A percentile compares a stretch with the other conserved stretches of the same genome.
phyloP scores from a whole-genome alignment of 2,888 invertebrate species.

The Andrena dorsata region DNA sequence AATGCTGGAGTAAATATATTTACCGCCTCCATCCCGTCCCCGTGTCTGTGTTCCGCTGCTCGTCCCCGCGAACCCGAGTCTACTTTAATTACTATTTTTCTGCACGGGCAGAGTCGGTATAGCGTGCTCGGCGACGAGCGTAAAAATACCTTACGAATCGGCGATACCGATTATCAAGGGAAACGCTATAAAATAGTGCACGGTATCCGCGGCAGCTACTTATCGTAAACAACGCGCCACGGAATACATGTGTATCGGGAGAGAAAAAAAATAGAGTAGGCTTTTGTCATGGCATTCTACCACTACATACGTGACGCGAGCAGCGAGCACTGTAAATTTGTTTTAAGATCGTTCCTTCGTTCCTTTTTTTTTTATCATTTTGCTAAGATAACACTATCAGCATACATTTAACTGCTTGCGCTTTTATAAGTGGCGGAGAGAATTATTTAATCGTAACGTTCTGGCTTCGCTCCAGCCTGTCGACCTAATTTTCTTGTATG shows the following conservation, averaged over 20 bases:
- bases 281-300: slow-evolving; percentile 43
- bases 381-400: slow-evolving; percentile 84
- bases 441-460: slow-evolving; percentile 84
- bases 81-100: slow-evolving; percentile 35
- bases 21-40: neutral
- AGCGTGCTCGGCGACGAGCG: neutral
- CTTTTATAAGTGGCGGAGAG: slow-evolving; percentile 83
- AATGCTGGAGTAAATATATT: slow-evolving; percentile 26
- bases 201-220: slow-evolving; percentile 20
- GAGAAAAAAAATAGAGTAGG: neutral
- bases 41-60: neutral
- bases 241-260: slow-evolving; percentile 10
- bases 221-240: slow-evolving; percentile 39
- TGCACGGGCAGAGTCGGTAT: neutral
- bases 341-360: slow-evolving; percentile 75
- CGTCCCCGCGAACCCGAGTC: neutral
- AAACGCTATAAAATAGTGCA: slow-evolving; percentile 56
- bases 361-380: slow-evolving; percentile 80
- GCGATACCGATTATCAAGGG: slow-evolving; percentile 61
- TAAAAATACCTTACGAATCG: slow-evolving; percentile 51
- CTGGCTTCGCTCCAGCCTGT: slow-evolving; percentile 83
- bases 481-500: slow-evolving; percentile 82
- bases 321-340: slow-evolving; percentile 79
- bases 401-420: slow-evolving; percentile 84
- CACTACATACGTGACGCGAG: slow-evolving; percentile 56